phyloP scores from a whole-genome alignment of 2,113 vertebrate genomes.

The Mesembrinibis cayennensis region DNA sequence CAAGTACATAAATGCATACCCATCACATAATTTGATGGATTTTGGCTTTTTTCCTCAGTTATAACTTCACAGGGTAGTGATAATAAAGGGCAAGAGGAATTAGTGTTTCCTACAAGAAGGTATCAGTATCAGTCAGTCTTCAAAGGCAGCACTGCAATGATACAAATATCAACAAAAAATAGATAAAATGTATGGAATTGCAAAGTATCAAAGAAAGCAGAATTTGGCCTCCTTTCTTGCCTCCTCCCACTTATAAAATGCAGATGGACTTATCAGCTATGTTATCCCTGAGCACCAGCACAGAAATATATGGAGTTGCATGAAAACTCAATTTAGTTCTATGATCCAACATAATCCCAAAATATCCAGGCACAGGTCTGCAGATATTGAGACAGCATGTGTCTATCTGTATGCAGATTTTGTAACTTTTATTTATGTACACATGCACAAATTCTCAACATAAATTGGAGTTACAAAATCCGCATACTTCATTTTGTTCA shows the following conservation, averaged over 20 bases:
- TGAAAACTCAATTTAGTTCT: neutral
- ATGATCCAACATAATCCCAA: neutral
- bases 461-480: neutral
- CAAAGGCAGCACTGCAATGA: neutral
- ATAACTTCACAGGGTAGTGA: neutral
- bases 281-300: neutral
- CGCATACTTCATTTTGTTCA: neutral
- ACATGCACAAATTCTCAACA: neutral
- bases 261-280: neutral
- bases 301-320: neutral
- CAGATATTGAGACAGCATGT: neutral
- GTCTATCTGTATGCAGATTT: neutral
- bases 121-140: neutral
- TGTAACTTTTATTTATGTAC: neutral
- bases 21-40: neutral
- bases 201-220: neutral
- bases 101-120: neutral
- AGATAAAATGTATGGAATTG: neutral
- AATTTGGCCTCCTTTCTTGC: neutral
- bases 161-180: neutral
- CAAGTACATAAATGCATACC: neutral
- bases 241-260: neutral
- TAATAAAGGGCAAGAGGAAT: neutral
- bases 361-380: neutral
- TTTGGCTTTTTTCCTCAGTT: neutral